Base-by-base conservation (phyloP, 2,113 vertebrate species). In the Nycticorax nycticorax region DNA sequence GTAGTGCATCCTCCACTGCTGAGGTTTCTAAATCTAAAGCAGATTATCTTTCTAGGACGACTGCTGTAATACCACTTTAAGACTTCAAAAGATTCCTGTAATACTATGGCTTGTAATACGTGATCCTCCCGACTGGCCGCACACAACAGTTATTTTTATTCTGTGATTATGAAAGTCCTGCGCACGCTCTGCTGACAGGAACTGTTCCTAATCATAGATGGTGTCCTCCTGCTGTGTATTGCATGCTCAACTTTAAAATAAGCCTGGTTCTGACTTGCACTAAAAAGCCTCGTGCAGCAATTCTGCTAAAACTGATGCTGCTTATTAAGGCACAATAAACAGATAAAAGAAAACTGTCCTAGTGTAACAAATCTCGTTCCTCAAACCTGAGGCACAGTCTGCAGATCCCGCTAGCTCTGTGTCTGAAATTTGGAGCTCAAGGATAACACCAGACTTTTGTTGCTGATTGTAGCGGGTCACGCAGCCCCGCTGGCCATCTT, bases 1-100 rank as follows among this genome's bases (percentile, higher is more conserved):
- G 79, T 33, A 53, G 33, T 33, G n/a, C 64, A 79, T 93, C 89
- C 45, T 82, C 74, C 66, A 57, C 28, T 6, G 63, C 9, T 88
- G 89, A 75, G 37, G 73, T 73, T 96, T 93, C 66, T 64, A 85
- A 88, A 93, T 89, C 77, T 64, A 86, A 91, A 91, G 64, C 76
- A 91, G 73, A 89, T 96, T 75, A 68, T 82, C 55, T 59, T 92
- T 66, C 48, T 63, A 32, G 37, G 30, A 56, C 57, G 63, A 55
- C 23, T 64, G 52, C 37, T 50, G 56, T 55, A 33, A 41, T 79
- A 41, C 41, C 41, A 47, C 74, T 93, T 71, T 4, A 78, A 52
- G 47, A 81, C 41, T 77, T 62, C 79, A 80, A 87, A 85, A 72
- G 41, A 43, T 76, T 73, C 83, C 53, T 73, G 28, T 91, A 76